Percentiles rank a stretch among this genome's conserved stretches.
Evolutionary conservation across 2,888 invertebrate species (phyloP).

Genomic region (Polymixis flavicincta): DNA sequence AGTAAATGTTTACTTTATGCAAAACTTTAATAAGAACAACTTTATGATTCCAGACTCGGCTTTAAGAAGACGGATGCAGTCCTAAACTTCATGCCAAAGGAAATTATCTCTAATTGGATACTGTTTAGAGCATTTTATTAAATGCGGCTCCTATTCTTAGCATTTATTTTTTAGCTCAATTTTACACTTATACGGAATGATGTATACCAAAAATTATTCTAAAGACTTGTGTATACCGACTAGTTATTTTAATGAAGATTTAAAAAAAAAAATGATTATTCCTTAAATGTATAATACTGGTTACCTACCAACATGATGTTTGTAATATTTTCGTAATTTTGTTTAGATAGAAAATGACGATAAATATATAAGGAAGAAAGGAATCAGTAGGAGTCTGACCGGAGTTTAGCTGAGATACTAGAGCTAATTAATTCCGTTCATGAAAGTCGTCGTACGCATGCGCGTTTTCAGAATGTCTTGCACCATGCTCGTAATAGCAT

Average conservation of each 20-base stretch:
- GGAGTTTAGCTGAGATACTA: not conserved
- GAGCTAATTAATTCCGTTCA: slow-evolving; percentile 15
- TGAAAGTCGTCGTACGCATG: not conserved
- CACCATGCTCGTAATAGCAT: not conserved
- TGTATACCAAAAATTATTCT: slow-evolving; percentile 33
- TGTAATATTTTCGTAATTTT: slow-evolving; percentile 16
- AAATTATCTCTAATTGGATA: slow-evolving; percentile 50
- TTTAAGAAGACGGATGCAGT: slow-evolving; percentile 44
- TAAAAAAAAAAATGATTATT: not conserved
- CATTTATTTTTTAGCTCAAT: slow-evolving; percentile 60
- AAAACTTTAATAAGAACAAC: slow-evolving; percentile 7
- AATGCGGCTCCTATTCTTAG: slow-evolving; percentile 36
- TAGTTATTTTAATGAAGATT: not conserved
- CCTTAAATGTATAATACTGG: not conserved
- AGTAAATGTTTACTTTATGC: not conserved
- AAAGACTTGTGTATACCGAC: slow-evolving; percentile 25
- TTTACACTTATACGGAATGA: slow-evolving; percentile 36
- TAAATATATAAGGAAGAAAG: not conserved
- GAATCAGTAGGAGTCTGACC: too few species aligned
- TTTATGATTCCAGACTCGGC: slow-evolving; percentile 62
- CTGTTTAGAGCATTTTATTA: slow-evolving; percentile 33
- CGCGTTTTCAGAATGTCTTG: not conserved
- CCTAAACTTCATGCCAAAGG: slow-evolving; percentile 67
- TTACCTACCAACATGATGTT: not conserved
- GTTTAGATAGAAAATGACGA: not conserved